Conservation (phyloP, 2,797 vertebrate species). For the Gymnocypris eckloni region DNA sequence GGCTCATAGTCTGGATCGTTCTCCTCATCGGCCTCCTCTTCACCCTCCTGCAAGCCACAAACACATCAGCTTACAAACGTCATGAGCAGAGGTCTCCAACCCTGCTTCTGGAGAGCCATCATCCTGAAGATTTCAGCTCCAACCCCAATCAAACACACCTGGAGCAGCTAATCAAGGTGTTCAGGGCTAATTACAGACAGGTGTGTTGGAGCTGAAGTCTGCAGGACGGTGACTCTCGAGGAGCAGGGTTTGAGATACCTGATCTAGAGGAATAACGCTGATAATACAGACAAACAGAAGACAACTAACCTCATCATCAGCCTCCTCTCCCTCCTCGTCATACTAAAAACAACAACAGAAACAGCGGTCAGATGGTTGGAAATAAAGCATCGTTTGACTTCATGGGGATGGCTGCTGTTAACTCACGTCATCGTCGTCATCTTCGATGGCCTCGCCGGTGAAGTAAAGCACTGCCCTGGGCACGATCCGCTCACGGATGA, state of each 20-base stretch:
- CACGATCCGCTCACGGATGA: constrained; percentile 95
- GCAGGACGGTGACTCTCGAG: no score
- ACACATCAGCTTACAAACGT: constrained; percentile 31
- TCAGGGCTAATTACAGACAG: no score
- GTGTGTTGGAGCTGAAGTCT: no score
- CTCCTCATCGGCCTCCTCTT: constrained; percentile 98
- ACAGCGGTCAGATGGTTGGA: not conserved
- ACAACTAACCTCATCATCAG: constrained; percentile 91
- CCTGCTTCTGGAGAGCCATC: no score
- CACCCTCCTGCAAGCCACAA: constrained; percentile 84
- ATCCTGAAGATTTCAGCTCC: no score
- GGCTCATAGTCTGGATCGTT: constrained; percentile 97
- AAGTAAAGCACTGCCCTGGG: constrained; percentile 97
- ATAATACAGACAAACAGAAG: not conserved
- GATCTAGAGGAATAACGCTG: not conserved
- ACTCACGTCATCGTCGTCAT: constrained; percentile 98
- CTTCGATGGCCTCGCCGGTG: constrained; percentile 98
- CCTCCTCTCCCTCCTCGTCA: constrained; percentile 98
- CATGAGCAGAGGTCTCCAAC: no score
- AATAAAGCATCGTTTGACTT: not conserved
- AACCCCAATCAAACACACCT: no score
- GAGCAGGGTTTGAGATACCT: no score
- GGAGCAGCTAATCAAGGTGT: no score
- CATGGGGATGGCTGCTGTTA: not conserved
- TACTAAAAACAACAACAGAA: constrained; percentile 79